Evolutionary conservation across 2,888 invertebrate species (phyloP), one percentile per base, ranked within the genome.

Genomic region (Mythimna impura): DNA sequence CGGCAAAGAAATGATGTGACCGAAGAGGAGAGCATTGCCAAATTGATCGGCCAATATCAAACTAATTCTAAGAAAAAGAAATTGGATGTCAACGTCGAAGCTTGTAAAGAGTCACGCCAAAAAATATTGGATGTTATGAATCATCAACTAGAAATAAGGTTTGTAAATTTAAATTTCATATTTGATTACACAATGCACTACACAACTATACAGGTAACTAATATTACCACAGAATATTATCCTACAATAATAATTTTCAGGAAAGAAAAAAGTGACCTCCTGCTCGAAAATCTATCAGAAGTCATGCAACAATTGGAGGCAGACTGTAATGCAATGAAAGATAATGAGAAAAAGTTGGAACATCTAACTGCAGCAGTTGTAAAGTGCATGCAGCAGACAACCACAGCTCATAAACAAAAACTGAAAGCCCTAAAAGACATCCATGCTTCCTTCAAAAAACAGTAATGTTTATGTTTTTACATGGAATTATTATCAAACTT

Each of bases 271-370:
- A 92, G 89, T 87, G 89, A 92, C 30, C 87, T 86, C 62, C 81
- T 95, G 25, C 82, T 93, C 10, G 92, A 90, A 70, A 90, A 87
- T 80, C 83, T 96, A 40, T 86, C 89, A 6, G 93, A 94, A 80
- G 86, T 94, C 3, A 83, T 93, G 74, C 78, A 82, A 20, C 89
- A 92, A 76, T 81, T 93, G 52, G 94, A 96, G 81, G 88, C 89
- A 66, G 96, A 96, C 81, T 90, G 91, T 78, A 90, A 87, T 84
- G 88, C 86, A 52, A 88, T 95, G 86, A 94, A 93, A 84, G 94
- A 94, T 52, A 95, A 95, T 90, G 93, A 95, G 79, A 92, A 94
- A 82, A 94, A 94, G 77, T 78, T 95, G 50, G 93, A 95, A 83
- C 93, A 94, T 73, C 85, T 95, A 12, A 90, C 92, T 22, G 89